Conservation (phyloP, 2,888 invertebrate species). For the Oligia strigilis region DNA sequence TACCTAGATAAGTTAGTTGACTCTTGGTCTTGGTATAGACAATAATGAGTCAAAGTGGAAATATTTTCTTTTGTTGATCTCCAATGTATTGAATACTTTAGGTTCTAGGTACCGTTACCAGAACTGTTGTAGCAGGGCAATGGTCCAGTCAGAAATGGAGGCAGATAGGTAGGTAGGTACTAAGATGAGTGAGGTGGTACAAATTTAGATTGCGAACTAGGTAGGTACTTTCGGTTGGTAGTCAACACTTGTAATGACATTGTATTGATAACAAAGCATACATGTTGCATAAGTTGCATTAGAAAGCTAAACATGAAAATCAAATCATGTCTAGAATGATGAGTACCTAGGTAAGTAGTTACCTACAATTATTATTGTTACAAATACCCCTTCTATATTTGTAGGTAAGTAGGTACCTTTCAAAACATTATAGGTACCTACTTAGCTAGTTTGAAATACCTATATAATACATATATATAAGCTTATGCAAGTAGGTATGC, state of each 20-base stretch:
- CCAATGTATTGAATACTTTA: not conserved
- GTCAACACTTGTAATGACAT: not conserved
- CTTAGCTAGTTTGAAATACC: too few species aligned
- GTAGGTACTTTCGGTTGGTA: not conserved
- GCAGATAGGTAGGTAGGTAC: not conserved
- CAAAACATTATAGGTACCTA: not conserved
- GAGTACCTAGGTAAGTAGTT: not conserved
- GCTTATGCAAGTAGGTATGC: not conserved
- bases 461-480: not conserved
- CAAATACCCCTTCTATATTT: not conserved
- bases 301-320: not conserved
- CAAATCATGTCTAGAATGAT: not conserved
- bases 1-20: not conserved
- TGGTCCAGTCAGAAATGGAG: not conserved
- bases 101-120: not conserved
- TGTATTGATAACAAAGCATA: not conserved
- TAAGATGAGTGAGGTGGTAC: too few species aligned
- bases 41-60: not conserved
- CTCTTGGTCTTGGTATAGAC: not conserved
- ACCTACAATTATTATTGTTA: too few species aligned
- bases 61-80: not conserved
- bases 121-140: too few species aligned
- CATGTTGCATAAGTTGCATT: too few species aligned
- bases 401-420: not conserved
- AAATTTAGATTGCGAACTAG: too few species aligned